Evolutionary conservation across 2,888 invertebrate species (phyloP), one percentile per base, ranked within the genome.

Genomic region (Diachrysia chrysitis): DNA sequence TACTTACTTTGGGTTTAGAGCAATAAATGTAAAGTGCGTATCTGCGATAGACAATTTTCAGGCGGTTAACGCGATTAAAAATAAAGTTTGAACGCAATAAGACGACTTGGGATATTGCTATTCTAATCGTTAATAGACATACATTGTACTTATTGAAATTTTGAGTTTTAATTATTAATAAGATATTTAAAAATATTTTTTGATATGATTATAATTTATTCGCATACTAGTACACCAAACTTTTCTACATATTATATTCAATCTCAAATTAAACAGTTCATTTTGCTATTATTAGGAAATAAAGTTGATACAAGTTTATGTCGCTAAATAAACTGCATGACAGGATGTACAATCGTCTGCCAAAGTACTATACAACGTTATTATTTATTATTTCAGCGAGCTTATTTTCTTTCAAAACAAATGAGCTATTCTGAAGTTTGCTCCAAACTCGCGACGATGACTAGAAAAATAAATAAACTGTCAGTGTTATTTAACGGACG

Each of bases 341-440:
- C 42, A 42, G 6, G 32, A 7, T 56, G 51, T 60, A 64, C 64
- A 59, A 17, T 58, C 32, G 56, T 35, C 29, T 73, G 81, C 76
- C 81, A 78, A 82, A 67, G 29, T 48, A 57, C 76, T 74, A 66
- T 72, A 74, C 63, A 74, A 80, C 61, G 63, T 67, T 75, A 63
- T 74, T 63, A 42, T 54, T 23, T 63, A 65, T 69, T 35, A 63
- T 71, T 75, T 69, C 59, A 69, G 42, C 62, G 57, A 62, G 63
- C 53, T 59, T 79, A 71, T 83, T 83, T 81, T 79, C 77, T 80
- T 78, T 78, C 82, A 78, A 73, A 71, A 79, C 74, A 78, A 76
- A 82, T 73, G 69, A 81, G 67, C 67, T 63, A 73, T 65, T 69
- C 63, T 66, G 69, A 75, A 73, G 71, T 72, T 67, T 76, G 73